phyloP scores from a whole-genome alignment of 2,113 vertebrate species.

The Eulemur macaco region DNA sequence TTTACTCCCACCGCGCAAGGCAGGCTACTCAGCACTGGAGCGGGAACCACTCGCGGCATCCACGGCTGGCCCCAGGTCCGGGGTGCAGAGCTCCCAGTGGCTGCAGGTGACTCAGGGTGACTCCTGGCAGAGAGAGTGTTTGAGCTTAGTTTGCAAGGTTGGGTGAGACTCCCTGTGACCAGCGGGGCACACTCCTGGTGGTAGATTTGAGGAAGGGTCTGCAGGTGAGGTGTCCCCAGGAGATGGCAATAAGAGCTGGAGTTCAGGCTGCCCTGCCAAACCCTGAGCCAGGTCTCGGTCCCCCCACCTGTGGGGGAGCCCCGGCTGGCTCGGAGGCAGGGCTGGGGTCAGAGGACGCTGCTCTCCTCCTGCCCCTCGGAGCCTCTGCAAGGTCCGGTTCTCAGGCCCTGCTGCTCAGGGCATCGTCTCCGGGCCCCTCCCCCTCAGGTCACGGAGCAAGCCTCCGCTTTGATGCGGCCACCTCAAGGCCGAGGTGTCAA shows the following conservation, averaged over 20 bases:
- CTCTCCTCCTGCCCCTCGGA: background rate
- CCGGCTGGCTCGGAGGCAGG: background rate
- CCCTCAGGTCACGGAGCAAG: constrained; percentile 2
- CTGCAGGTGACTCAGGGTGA: background rate
- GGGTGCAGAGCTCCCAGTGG: background rate
- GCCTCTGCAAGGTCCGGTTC: constrained; percentile 43
- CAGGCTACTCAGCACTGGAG: background rate
- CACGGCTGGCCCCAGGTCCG: background rate
- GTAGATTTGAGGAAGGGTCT: background rate
- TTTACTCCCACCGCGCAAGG: background rate
- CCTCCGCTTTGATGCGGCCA: constrained; percentile 70
- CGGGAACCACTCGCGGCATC: too few relatives aligned
- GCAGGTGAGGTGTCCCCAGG: background rate
- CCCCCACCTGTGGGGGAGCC: background rate
- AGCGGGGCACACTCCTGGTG: background rate
- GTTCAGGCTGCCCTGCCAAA: fast-evolving
- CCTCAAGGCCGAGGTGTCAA: constrained; percentile 56
- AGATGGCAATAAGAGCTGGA: fast-evolving
- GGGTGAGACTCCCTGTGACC: background rate
- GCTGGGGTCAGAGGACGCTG: background rate
- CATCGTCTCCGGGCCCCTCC: background rate
- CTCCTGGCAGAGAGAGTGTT: too few relatives aligned
- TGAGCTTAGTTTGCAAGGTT: background rate
- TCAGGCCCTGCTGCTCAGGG: background rate
- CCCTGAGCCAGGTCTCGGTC: background rate